Conservation (phyloP, 2,113 vertebrate species). For the Callocephalon fimbriatum region DNA sequence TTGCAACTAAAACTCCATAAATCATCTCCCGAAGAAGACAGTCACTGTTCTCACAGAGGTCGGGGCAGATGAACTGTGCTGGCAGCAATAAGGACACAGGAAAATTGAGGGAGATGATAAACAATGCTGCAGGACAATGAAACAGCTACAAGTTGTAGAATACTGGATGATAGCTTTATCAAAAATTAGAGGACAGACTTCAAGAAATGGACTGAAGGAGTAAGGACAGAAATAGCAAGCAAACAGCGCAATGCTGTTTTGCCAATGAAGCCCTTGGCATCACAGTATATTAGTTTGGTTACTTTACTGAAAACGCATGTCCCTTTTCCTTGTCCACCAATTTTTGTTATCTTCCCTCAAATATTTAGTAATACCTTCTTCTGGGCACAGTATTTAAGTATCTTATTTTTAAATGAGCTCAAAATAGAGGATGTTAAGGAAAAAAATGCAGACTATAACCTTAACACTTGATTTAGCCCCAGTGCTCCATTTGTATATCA, state of each 20-base stretch:
- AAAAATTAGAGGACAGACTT: background rate
- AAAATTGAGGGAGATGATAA: background rate
- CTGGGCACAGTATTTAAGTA: background rate
- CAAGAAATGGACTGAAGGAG: background rate
- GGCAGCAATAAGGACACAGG: background rate
- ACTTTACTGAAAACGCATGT: accelerated
- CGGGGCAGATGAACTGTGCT: background rate
- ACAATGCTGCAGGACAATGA: background rate
- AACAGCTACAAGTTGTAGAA: background rate
- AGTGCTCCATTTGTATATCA: background rate
- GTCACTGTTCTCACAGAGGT: background rate
- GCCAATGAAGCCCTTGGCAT: background rate
- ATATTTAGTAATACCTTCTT: background rate
- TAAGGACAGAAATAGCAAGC: background rate
- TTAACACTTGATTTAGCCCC: background rate
- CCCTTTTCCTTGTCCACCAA: background rate
- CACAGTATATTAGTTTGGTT: background rate
- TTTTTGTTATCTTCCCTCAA: background rate
- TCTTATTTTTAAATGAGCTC: background rate
- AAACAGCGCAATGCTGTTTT: background rate
- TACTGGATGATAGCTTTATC: background rate
- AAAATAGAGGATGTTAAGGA: background rate
- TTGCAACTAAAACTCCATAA: background rate
- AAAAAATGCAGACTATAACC: background rate
- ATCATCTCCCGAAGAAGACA: background rate